These are phyloP conservation scores for Rousettus madagascariensis DNA, from an alignment of 2,797 vertebrate species.

Conservation along the genomic window DNA sequence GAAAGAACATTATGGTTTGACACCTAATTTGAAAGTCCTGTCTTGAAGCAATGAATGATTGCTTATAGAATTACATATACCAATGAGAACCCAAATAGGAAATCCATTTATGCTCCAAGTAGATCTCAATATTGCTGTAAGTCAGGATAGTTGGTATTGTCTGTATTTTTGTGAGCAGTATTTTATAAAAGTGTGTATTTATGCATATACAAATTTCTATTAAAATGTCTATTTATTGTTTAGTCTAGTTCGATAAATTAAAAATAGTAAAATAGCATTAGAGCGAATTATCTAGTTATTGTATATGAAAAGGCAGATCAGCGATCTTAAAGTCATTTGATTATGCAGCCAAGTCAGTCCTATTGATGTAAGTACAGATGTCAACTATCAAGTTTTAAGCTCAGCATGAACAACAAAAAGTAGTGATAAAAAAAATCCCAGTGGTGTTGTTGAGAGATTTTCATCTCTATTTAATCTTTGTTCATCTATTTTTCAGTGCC, in stretches of 20 bases:
- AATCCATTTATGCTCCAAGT: constrained; percentile 57
- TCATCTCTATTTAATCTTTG: neutral
- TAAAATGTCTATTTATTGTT: neutral
- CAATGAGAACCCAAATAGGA: constrained; percentile 28
- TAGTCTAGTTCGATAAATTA: neutral
- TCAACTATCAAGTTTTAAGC: neutral
- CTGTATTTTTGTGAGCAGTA: constrained; percentile 3
- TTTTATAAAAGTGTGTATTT: constrained; percentile 12
- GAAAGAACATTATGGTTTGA: constrained; percentile 56
- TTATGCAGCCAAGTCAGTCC: neutral
- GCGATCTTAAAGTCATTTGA: neutral
- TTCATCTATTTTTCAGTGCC: constrained; percentile 88
- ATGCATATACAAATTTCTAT: neutral
- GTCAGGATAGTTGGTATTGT: neutral
- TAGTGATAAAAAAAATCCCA: neutral
- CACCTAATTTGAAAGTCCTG: constrained; percentile 66
- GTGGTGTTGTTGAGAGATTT: neutral
- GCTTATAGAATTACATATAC: constrained; percentile 42
- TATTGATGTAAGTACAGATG: neutral
- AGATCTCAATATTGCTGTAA: constrained; percentile 31
- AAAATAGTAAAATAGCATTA: neutral
- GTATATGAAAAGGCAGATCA: neutral
- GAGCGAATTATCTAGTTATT: neutral
- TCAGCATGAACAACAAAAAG: neutral
- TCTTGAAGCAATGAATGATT: constrained; percentile 47